Evolutionary conservation across 2,797 vertebrate genomes (phyloP), one percentile per base, ranked within the genome.

Genomic region (Manis javanica): DNA sequence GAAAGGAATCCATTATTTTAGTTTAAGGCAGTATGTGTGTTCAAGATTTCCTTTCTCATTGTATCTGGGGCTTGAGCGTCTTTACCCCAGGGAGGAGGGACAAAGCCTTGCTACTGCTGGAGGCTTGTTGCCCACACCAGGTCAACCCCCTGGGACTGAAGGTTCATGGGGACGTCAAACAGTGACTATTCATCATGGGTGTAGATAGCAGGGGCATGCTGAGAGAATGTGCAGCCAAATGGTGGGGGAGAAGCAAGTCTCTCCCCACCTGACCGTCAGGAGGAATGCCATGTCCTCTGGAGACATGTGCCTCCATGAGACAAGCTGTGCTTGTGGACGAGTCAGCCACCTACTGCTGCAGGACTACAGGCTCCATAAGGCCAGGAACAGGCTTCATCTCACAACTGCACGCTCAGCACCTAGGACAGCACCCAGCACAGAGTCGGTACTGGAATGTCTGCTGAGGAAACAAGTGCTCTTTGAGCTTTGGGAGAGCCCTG

Each of bases 51-150:
- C 91, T 31, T 82, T 19, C 57, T 51, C 66, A 69, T 7, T 26
- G 61, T 21, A 16, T 37, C 4, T n/a, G 37, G n/a, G 59, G 14
- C 42, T 37, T 5, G 8, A 64, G 29, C 81, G 10, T 42, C 55
- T 24, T n/a, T 46, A 49, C 29, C 46, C 79, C 4, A 53, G 37
- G 75, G 21, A 34, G 21, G 26, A 37, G 39, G 10, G 78, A 64
- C 34, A 63, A 6, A 64, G 34, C 3, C 49, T 0, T 42, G 42
- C 8, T 37, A 21, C 2, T 3, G 12, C 4, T 2, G 14, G 16
- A n/a, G 31, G 34, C n/a, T 6, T 3, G 3, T 1, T 8, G 9
- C 18, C 1, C 46, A 4, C 0, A 1, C 9, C 42, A 46, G 4
- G 21, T n/a, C 16, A 6, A 9, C 8, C 13, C 46, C 5, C 3